Conservation (phyloP, 2,113 vertebrate species). For the Gallinago paraguaiae region DNA sequence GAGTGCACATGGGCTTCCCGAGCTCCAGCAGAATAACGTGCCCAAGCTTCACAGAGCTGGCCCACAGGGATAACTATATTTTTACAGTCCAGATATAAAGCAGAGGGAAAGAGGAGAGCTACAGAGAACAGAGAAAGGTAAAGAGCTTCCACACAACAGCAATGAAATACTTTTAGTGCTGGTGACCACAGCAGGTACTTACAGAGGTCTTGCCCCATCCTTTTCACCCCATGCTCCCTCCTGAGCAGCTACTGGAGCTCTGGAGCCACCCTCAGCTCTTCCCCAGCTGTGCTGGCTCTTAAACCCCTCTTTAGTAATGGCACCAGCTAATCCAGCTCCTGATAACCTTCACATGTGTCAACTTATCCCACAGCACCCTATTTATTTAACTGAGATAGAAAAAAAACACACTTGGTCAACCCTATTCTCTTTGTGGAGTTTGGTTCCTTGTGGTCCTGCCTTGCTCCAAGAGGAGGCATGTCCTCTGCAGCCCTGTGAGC, state of each 20-base stretch:
- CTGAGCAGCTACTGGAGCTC: fast-evolving
- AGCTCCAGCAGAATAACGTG: neutral
- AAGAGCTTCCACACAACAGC: neutral
- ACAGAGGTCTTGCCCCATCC: no score
- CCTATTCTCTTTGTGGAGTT: neutral
- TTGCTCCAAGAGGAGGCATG: fast-evolving
- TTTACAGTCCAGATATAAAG: neutral
- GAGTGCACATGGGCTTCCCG: fast-evolving
- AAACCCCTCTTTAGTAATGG: neutral
- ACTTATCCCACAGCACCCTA: neutral
- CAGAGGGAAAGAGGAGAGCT: neutral
- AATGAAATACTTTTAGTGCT: neutral
- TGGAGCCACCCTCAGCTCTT: fast-evolving
- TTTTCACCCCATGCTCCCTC: fast-evolving
- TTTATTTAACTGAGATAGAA: neutral
- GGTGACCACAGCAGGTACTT: neutral
- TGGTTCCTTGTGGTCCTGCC: neutral
- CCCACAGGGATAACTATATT: neutral
- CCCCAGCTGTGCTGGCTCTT: fast-evolving
- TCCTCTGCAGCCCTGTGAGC: fast-evolving
- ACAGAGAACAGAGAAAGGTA: fast-evolving
- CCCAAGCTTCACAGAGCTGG: neutral
- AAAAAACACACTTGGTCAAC: neutral
- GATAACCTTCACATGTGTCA: neutral
- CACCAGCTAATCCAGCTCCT: neutral